Base-by-base conservation (phyloP, 2,888 invertebrate species). In the Hedychridium roseum region DNA sequence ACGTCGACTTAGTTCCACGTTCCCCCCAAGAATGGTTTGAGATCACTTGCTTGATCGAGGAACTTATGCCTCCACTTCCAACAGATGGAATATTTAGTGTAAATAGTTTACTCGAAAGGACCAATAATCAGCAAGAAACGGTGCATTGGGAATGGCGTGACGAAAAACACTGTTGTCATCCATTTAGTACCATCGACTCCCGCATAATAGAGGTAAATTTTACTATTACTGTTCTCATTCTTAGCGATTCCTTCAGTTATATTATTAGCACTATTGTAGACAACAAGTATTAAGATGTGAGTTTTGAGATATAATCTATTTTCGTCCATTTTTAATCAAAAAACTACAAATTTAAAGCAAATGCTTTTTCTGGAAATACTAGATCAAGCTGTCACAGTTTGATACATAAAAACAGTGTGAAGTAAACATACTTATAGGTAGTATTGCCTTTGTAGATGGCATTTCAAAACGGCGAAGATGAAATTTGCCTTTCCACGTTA, bases 61-160 rank as follows among this genome's bases (percentile, higher is more conserved):
- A 99, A 81, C 83, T 99, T 62, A 93, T 99, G 92, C 98, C 98
- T 28, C 91, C 93, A 31, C 83, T 99, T 66, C 98, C 98, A 1
- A 88, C 89, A 1, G 96, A 97, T 79, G 97, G 97, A 6, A 91
- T 98, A 66, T 99, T 98, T 82, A 86, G 91, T 37, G 95, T 98
- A 48, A 97, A 98, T 81, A 85, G 88, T 35, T 84, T 95, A 67
- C 84, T 97, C 50, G 91, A 92, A 78, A 83, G 90, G 27, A 89
- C 91, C 28, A 86, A 85, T 73, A 82, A 82, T 72, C 78, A 78
- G 56, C 85, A 87, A 70, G 90, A 92, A 74, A 87, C 89, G 47
- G 91, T 95, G 2, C 88, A 91, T 60, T 98, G 98, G 98, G 96
- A 97, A 79, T 98, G 97, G 97, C 85, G 94, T 42, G 97, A 97